A percentile compares a stretch with the other conserved stretches of the same genome.
These are phyloP conservation scores for Plebejus anna DNA, from an alignment of 2,888 invertebrate genomes.

Conservation along the genomic window DNA sequence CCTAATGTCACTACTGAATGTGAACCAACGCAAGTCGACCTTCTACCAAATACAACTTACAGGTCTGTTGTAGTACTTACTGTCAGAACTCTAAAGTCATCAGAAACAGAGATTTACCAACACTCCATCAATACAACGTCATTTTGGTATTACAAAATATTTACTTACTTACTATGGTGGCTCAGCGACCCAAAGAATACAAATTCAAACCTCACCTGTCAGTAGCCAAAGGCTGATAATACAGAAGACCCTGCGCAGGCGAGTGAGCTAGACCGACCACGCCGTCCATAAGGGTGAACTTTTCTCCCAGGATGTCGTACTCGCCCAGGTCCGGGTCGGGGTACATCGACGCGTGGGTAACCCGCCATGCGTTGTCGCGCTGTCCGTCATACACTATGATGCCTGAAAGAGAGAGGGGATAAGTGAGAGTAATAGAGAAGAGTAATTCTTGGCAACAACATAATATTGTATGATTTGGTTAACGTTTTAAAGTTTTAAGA, in stretches of 20 bases:
- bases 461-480: no score
- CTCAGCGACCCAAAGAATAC: no score
- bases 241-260: slow-evolving; percentile 81
- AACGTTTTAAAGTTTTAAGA: no score
- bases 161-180: no score
- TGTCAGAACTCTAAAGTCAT: no score
- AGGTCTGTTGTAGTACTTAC: no score
- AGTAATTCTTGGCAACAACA: neutral
- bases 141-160: no score
- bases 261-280: slow-evolving; percentile 86
- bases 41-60: no score
- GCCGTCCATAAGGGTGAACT: slow-evolving; percentile 87
- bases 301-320: slow-evolving; percentile 84
- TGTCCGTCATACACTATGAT: slow-evolving; percentile 83
- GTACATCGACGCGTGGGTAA: slow-evolving; percentile 90
- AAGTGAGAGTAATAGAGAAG: neutral
- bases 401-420: slow-evolving; percentile 49
- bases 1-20: no score
- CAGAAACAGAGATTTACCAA: no score
- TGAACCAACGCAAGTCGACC: no score
- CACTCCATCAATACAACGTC: no score
- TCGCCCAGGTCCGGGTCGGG: slow-evolving; percentile 90
- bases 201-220: slow-evolving; percentile 70
- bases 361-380: slow-evolving; percentile 88
- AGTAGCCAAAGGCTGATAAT: slow-evolving; percentile 87